Conservation (phyloP, 2,797 vertebrate genomes). For the Parauchenoglanis ngamensis region DNA sequence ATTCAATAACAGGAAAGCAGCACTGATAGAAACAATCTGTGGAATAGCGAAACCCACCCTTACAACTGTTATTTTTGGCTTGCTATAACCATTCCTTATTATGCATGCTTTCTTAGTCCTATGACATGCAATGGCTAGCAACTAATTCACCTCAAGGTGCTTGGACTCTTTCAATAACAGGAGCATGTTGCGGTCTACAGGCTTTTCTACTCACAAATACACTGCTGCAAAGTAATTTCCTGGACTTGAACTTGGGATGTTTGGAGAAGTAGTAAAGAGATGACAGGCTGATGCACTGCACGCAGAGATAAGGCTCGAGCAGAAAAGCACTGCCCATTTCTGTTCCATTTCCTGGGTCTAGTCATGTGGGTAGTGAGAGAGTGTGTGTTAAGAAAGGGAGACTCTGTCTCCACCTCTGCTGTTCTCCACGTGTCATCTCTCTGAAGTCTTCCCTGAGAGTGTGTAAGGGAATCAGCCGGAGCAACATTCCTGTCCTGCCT, state of each 20-base stretch:
- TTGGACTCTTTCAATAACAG: not conserved
- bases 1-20: constrained; percentile 85
- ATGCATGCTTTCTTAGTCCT: constrained; percentile 44
- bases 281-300: constrained; percentile 38
- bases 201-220: constrained; percentile 37
- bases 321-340: constrained; percentile 36
- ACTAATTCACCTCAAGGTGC: constrained; percentile 24
- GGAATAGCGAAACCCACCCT: constrained; percentile 78
- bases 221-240: constrained; percentile 43
- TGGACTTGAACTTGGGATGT: constrained; percentile 23
- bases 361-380: constrained; percentile 39
- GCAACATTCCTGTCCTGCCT: constrained; percentile 41
- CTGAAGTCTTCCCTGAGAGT: constrained; percentile 45
- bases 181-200: constrained; percentile 5
- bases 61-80: constrained; percentile 76
- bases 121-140: constrained; percentile 11
- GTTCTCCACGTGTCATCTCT: constrained; percentile 38
- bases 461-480: constrained; percentile 37
- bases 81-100: constrained; percentile 53
- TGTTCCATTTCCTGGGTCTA: constrained; percentile 47
- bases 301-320: constrained; percentile 45
- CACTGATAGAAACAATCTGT: constrained; percentile 80
- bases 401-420: constrained; percentile 20
- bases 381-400: constrained; percentile 40
- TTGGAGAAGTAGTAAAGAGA: constrained; percentile 36